Evolutionary conservation across 2,113 vertebrate genomes (phyloP).

Genomic region (Pseudorectes ferrugineus): DNA sequence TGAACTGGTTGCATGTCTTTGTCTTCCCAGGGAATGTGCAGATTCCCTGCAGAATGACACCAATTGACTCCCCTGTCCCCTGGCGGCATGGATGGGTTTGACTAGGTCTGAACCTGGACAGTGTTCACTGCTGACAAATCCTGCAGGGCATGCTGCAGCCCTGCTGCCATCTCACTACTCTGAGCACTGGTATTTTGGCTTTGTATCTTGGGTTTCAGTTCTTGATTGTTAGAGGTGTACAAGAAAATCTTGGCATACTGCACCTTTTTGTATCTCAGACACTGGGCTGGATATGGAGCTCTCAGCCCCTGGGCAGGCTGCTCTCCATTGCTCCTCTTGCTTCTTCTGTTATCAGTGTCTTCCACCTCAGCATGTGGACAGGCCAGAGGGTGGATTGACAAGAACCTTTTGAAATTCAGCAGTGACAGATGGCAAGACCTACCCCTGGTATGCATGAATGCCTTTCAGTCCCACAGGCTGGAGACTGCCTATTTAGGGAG

Average conservation of each 20-base stretch:
- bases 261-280: neutral
- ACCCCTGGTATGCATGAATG: rapidly evolving
- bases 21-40: neutral
- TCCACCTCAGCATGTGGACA: neutral
- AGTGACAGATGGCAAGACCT: neutral
- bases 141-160: neutral
- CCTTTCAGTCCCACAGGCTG: neutral
- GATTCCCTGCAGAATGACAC: neutral
- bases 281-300: neutral
- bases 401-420: neutral
- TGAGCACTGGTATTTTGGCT: neutral
- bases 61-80: neutral
- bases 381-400: neutral
- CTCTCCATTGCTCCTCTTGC: neutral
- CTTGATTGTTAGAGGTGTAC: neutral
- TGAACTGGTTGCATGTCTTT: neutral
- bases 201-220: neutral
- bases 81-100: neutral
- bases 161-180: neutral
- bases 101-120: neutral
- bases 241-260: neutral
- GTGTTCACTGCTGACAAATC: neutral
- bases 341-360: neutral
- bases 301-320: neutral
- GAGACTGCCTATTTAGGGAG: neutral